A percentile compares a stretch with the other conserved stretches of the same genome.
These are phyloP conservation scores for Chaenodraco wilsoni DNA, from an alignment of 2,797 vertebrate genomes.

Conservation along the genomic window DNA sequence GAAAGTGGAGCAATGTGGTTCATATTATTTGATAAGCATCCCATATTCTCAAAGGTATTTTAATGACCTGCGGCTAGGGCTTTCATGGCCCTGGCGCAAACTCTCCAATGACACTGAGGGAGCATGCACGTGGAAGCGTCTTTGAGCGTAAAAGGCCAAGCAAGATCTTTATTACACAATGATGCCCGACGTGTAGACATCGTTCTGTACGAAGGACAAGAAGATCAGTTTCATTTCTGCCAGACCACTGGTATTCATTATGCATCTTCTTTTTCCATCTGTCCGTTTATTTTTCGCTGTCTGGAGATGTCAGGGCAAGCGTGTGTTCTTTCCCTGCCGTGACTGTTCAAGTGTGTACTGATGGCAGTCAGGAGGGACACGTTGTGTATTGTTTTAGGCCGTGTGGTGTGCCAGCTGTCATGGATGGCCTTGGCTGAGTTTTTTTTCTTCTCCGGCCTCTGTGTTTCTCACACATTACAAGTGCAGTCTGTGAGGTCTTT, in stretches of 20 bases:
- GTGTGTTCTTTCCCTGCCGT: conserved; percentile 64
- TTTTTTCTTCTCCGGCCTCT: conserved; percentile 53
- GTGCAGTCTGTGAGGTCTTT: conserved; percentile 69
- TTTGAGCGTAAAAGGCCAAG: conserved; percentile 28
- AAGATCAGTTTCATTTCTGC: conserved; percentile 63
- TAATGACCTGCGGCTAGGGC: conserved; percentile 81
- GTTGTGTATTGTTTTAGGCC: conserved; percentile 80
- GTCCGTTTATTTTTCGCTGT: conserved; percentile 78
- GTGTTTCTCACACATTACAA: conserved; percentile 45
- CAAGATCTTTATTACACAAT: conserved; percentile 64
- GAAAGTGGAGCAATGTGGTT: conserved; percentile 85
- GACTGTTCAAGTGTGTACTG: conserved; percentile 66
- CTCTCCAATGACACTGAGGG: conserved; percentile 62
- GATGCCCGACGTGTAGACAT: conserved; percentile 44
- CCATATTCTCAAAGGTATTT: conserved; percentile 88
- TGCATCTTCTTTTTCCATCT: conserved; percentile 69
- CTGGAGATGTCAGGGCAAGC: conserved; percentile 66
- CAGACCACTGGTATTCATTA: conserved; percentile 78
- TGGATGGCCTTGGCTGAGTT: conserved; percentile 65
- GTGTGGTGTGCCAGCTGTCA: conserved; percentile 75
- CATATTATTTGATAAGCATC: conserved; percentile 91
- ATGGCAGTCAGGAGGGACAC: conserved; percentile 69
- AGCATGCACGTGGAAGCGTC: conserved; percentile 57
- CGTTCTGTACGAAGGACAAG: conserved; percentile 36
- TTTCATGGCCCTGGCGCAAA: conserved; percentile 79